Conservation (phyloP, 2,113 vertebrate species). For the Jaculus jaculus region DNA sequence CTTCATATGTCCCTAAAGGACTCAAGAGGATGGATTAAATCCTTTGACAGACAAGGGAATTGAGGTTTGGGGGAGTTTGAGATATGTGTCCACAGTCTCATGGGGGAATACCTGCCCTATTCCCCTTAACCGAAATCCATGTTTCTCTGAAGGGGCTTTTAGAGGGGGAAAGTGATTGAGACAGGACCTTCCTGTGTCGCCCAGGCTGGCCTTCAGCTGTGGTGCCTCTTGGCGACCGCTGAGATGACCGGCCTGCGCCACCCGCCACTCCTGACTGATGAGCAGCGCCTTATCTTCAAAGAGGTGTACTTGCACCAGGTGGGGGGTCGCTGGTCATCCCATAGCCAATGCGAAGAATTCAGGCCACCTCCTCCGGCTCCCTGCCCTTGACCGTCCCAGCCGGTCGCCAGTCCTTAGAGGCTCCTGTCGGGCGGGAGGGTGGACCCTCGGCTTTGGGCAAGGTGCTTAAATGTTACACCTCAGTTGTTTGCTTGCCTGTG, state of each 20-base stretch:
- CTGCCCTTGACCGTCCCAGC: background rate
- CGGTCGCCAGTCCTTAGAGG: background rate
- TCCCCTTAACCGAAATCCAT: no score
- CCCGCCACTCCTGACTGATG: background rate
- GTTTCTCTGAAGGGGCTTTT: no score
- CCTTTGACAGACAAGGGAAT: background rate
- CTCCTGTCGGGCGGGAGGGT: rapidly evolving
- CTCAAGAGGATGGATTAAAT: background rate
- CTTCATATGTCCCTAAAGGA: background rate
- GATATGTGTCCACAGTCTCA: background rate
- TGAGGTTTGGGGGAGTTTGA: background rate
- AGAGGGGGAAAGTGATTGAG: background rate
- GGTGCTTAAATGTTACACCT: background rate
- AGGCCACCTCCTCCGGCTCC: background rate
- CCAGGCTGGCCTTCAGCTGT: background rate
- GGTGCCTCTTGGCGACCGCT: background rate
- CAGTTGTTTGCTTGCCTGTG: background rate
- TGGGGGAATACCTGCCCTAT: no score
- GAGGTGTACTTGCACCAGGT: background rate
- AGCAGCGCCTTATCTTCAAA: background rate
- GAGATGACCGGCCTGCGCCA: background rate
- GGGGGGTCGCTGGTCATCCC: background rate
- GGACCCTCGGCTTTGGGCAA: background rate
- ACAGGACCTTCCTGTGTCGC: background rate
- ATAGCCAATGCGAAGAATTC: background rate